Evolutionary conservation across 2,113 vertebrate genomes (phyloP).

Genomic region (Xiphophorus maculatus): DNA sequence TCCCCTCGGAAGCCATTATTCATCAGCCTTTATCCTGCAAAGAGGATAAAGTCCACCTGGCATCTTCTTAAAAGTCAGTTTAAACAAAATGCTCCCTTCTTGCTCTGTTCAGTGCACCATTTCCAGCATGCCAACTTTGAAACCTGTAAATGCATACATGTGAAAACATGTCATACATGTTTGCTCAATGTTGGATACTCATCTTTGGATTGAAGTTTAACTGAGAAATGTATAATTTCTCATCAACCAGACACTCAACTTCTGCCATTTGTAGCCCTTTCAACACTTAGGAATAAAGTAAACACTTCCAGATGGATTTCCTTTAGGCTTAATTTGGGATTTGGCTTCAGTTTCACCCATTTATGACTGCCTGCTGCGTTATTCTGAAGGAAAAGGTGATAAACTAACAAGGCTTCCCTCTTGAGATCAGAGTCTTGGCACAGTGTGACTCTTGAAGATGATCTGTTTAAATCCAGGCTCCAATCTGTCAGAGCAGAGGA

Average conservation of each 20-base stretch:
- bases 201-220: neutral
- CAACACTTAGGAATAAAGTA: neutral
- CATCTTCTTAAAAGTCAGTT: neutral
- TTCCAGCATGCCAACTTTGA: too few relatives aligned
- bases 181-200: neutral
- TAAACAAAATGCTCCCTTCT: neutral
- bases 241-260: neutral
- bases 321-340: neutral
- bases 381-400: neutral
- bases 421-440: neutral
- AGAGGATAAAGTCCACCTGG: neutral
- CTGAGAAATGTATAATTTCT: neutral
- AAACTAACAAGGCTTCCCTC: neutral
- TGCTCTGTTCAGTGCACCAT: neutral
- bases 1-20: neutral
- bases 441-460: neutral
- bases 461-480: slow-evolving; percentile 13
- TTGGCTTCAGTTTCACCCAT: neutral
- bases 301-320: neutral
- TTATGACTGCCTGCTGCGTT: neutral
- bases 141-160: too few relatives aligned
- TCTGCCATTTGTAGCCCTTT: neutral
- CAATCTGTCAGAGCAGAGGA: slow-evolving; percentile 1
- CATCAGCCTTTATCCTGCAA: neutral
- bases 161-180: too few relatives aligned